Conservation (phyloP, 2,888 invertebrate species). For the Copidosoma aretas region DNA sequence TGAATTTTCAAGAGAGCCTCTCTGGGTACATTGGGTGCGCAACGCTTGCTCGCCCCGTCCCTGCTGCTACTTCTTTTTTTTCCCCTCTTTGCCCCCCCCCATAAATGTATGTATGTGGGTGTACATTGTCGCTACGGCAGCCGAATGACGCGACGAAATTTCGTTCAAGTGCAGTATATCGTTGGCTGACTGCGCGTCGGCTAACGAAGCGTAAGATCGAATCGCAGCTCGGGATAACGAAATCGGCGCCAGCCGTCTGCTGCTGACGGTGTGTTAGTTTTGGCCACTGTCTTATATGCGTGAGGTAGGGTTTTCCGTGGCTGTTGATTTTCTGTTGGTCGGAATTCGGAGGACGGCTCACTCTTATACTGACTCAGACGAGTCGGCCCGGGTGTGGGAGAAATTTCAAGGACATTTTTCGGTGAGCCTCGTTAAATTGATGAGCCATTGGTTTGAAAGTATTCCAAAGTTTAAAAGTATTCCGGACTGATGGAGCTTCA, state of each 20-base stretch:
- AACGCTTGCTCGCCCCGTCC: neutral
- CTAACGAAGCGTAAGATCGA: constrained; percentile 33
- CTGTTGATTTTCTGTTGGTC: neutral
- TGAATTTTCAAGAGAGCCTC: too few relatives aligned
- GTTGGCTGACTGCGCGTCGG: neutral
- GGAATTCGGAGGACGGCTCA: neutral
- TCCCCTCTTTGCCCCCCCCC: constrained; percentile 8
- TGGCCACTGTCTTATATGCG: neutral
- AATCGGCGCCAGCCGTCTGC: neutral
- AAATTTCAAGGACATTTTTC: too few relatives aligned
- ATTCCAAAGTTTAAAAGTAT: too few relatives aligned
- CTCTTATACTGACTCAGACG: too few relatives aligned
- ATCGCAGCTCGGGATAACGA: constrained; percentile 18
- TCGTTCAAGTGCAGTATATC: constrained; percentile 2
- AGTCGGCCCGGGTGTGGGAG: too few relatives aligned
- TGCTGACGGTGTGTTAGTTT: constrained; percentile 13
- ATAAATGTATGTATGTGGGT: too few relatives aligned
- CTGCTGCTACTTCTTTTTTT: neutral
- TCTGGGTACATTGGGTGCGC: too few relatives aligned
- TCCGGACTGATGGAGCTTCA: too few relatives aligned
- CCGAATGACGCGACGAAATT: neutral
- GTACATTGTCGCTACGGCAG: too few relatives aligned
- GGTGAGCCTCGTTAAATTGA: too few relatives aligned
- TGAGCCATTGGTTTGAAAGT: too few relatives aligned
- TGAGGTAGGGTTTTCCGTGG: too few relatives aligned